Base-by-base conservation (phyloP, 2,888 invertebrate species). In the Hydraecia micacea region DNA sequence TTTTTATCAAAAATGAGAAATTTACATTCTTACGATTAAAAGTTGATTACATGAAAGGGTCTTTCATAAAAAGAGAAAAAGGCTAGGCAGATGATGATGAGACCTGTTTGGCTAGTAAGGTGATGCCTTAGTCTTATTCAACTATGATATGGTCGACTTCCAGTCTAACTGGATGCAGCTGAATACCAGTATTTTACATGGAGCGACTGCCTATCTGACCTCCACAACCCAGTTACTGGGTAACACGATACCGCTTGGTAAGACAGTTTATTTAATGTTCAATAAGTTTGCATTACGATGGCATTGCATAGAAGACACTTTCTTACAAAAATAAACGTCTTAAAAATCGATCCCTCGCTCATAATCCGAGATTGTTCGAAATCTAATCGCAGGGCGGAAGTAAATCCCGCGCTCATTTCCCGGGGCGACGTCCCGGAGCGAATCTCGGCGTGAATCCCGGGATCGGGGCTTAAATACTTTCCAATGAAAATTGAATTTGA, bases 381-480 rank as follows among this genome's bases (percentile, higher is more conserved):
- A 85, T 81, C 67, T 75, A 80, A 88, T 86, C 77, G 72, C 58
- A n/a, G n/a, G 21, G 21, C 83, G 83, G 83, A 83, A 65, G 83
- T 58, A 28, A 86, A 73, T 73, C 77, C 83, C 83, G 86, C 86
- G 66, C 49, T 84, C 88, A 87, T 87, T 87, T 87, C 78, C 77
- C 65, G 66, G 63, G 72, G 82, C 75, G 80, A 79, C 83, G 73
- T 85, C 82, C 74, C 67, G 83, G 77, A 25, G 65, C 46, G 69
- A 79, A 28, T 75, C 46, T 28, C 74, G 81, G 81, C 32, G 84
- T n/a, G 65, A 55, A 15, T 55, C 68, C 75, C 42, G 73, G n/a
- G 49, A 80, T 67, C 75, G 72, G 25, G 65, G 55, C 46, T 42
- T 72, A 86, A 83, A 82, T 73, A 75, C 71, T 75, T 76, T 82